phyloP scores from a whole-genome alignment of 2,797 vertebrate genomes.

The Melanitta fusca region DNA sequence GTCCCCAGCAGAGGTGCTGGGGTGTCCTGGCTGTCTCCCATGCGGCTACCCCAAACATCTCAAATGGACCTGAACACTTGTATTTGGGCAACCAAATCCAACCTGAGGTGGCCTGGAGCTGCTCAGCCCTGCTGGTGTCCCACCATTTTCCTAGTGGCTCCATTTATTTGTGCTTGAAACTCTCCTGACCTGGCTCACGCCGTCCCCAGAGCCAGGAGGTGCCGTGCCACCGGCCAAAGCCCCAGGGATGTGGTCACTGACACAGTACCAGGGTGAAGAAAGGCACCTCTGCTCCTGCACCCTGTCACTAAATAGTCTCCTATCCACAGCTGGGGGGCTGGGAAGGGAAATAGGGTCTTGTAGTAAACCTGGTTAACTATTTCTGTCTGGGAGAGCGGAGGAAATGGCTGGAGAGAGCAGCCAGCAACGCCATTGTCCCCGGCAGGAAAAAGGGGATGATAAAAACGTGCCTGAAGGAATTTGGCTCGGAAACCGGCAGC shows the following conservation, averaged over 20 bases:
- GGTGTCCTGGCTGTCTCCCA: not conserved
- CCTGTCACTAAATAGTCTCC: not conserved
- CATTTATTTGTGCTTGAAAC: not conserved
- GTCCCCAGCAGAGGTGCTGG: not conserved
- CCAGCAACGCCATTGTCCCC: not conserved
- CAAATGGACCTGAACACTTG: not conserved
- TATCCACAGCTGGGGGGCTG: not conserved
- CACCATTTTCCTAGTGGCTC: not conserved
- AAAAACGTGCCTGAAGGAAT: not conserved
- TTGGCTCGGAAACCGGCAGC: not conserved
- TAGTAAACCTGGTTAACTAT: not conserved
- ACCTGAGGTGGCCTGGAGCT: not conserved
- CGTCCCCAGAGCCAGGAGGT: not conserved
- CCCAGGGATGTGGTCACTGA: not conserved
- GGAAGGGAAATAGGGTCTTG: not conserved
- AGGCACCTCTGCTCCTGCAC: not conserved
- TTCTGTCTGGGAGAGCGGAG: not conserved
- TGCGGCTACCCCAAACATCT: not conserved
- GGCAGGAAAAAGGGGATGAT: not conserved
- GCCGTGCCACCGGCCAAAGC: not conserved
- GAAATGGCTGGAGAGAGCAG: constrained; percentile 49
- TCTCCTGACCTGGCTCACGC: not conserved
- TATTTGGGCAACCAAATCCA: not conserved
- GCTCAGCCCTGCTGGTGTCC: not conserved
- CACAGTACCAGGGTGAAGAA: not conserved